Evolutionary conservation across 2,888 invertebrate genomes (phyloP), one percentile per base, ranked within the genome.

Genomic region (Heliconius erato): DNA sequence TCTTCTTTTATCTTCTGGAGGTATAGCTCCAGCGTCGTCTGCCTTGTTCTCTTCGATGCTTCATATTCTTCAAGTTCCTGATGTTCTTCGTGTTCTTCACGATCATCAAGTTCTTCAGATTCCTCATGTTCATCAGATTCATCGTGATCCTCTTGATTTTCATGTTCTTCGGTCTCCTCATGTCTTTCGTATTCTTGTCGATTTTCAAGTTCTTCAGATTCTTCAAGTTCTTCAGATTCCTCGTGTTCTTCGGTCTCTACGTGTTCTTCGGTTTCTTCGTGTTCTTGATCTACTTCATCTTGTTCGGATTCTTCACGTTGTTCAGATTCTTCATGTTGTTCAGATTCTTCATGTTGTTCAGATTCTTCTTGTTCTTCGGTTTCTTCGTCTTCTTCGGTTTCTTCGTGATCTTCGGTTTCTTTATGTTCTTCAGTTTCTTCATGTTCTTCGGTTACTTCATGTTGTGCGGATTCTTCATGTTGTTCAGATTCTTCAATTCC

Each of bases 281-380:
- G 23, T n/a, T 40, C 40, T 12, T 32, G 32, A 32, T 3, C 32
- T 32, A 32, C 32, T 32, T 32, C 32, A 32, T 32, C 32, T 32
- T 32, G 32, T 32, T 71, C 12, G 6, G 14, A 5, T 40, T 71
- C 68, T 68, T 35, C 69, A 19, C 0, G 7, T 68, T 68, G 35
- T 90, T 93, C 2, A 93, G 87, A 65, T 92, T 91, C 81, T 92
- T 86, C 74, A 94, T 84, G 84, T 90, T 87, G 84, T 92, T 94
- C 91, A 78, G 91, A 91, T 40, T 85, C 80, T 4, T 82, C 78
- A 40, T 32, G 69, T 14, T 63, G 16, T 71, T 71, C 44, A 16
- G 1, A 4, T 4, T 89, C 80, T 69, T 71, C 71, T n/a, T 44
- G 44, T 2, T 44, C 44, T 71, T 93, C 91, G 77, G 91, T 91